phyloP scores from a whole-genome alignment of 1,140 invertebrate genomes.

The Cydia strobilella region DNA sequence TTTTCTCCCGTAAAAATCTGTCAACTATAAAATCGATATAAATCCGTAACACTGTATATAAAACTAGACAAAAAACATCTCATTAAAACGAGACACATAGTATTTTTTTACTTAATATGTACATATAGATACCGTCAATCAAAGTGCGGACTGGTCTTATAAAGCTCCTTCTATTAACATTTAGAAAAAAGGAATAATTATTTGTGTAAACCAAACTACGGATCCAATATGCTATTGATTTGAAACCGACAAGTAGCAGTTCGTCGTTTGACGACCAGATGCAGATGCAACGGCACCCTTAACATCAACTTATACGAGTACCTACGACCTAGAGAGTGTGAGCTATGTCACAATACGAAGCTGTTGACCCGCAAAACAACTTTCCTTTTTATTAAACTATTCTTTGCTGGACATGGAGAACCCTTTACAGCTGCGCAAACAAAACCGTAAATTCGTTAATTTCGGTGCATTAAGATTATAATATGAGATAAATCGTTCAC shows the following conservation, averaged over 20 bases:
- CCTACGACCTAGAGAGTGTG: too few relatives aligned
- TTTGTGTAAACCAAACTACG: too few relatives aligned
- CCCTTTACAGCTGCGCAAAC: conserved; percentile 11
- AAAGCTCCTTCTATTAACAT: background rate
- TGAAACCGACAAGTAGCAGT: too few relatives aligned
- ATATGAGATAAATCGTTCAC: conserved; percentile 29
- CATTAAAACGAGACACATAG: conserved; percentile 6
- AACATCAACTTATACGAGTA: too few relatives aligned
- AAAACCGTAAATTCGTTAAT: conserved; percentile 28
- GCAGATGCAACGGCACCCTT: too few relatives aligned
- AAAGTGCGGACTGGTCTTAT: background rate
- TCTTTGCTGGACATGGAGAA: background rate
- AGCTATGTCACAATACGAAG: background rate
- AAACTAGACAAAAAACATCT: conserved; percentile 20
- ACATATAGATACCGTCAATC: background rate
- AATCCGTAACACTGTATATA: conserved; percentile 29
- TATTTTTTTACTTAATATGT: conserved; percentile 12
- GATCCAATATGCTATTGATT: background rate
- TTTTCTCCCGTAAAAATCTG: background rate
- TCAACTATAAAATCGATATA: conserved; percentile 22
- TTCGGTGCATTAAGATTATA: conserved; percentile 27
- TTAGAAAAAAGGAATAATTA: background rate
- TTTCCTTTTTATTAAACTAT: background rate
- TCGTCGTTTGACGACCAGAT: too few relatives aligned
- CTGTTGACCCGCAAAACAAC: conserved; percentile 1